A percentile compares a stretch with the other conserved stretches of the same genome.
phyloP scores from a whole-genome alignment of 2,888 invertebrate genomes.

The Cenopis cana region DNA sequence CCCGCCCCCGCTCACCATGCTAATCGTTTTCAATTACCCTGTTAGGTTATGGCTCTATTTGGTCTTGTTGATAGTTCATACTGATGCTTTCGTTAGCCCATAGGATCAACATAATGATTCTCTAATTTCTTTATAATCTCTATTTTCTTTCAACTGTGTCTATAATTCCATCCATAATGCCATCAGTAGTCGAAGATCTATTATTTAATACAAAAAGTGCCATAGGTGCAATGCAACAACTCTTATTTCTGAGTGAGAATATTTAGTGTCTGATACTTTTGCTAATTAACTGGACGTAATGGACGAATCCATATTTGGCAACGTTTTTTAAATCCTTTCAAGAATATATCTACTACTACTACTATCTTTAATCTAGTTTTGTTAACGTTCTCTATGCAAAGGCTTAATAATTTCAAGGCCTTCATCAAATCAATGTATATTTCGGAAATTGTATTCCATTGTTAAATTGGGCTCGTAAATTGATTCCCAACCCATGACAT shows the following conservation, averaged over 20 bases:
- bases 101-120: not conserved
- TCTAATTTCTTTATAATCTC: no score
- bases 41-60: slow-evolving; percentile 46
- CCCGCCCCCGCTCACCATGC: slow-evolving; percentile 46
- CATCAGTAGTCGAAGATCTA: not conserved
- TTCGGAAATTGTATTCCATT: slow-evolving; percentile 36
- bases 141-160: not conserved
- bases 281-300: not conserved
- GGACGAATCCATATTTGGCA: not conserved
- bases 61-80: slow-evolving; percentile 29
- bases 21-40: slow-evolving; percentile 52
- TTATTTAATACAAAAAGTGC: no score
- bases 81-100: not conserved
- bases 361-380: not conserved
- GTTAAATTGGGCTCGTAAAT: slow-evolving; percentile 42
- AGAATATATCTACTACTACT: not conserved
- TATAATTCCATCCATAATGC: no score
- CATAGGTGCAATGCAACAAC: no score
- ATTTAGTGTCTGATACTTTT: not conserved
- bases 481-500: slow-evolving; percentile 43
- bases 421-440: slow-evolving; percentile 37
- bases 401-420: slow-evolving; percentile 37
- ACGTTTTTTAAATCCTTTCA: not conserved
- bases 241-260: no score
- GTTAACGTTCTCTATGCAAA: slow-evolving; percentile 16